These are phyloP conservation scores for Datnioides undecimradiatus DNA, from an alignment of 2,113 vertebrate genomes.

Conservation along the genomic window DNA sequence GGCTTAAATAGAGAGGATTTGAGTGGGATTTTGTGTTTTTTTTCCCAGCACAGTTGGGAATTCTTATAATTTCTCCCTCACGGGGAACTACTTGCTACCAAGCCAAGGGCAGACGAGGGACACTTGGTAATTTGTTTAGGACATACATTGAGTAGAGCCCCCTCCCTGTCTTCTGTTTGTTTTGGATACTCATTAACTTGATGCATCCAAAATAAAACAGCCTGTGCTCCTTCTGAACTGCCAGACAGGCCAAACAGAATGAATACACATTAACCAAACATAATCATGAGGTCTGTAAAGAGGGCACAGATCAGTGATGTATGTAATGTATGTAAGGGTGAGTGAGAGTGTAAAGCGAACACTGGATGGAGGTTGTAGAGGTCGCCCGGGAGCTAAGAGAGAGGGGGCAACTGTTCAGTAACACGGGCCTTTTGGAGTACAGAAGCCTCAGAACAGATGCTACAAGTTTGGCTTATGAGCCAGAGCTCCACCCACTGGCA, in stretches of 20 bases:
- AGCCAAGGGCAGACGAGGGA: not conserved
- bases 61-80: not conserved
- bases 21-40: not conserved
- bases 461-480: not conserved
- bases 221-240: not conserved
- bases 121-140: not conserved
- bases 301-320: not conserved
- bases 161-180: not conserved
- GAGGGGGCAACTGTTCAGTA: not conserved
- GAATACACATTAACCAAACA: not conserved
- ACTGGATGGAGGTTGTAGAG: not conserved
- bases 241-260: not conserved
- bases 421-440: not conserved
- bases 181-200: not conserved
- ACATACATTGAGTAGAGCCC: not conserved
- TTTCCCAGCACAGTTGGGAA: not conserved
- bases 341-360: slow-evolving; percentile 7
- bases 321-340: not conserved
- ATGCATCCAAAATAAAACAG: not conserved
- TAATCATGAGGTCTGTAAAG: not conserved
- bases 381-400: not conserved
- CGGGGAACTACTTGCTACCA: not conserved
- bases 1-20: not conserved
- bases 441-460: not conserved
- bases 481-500: not conserved